Percentiles rank a stretch among this genome's conserved stretches.
phyloP scores from a whole-genome alignment of 1,140 invertebrate genomes.

The Uloborus diversus region DNA sequence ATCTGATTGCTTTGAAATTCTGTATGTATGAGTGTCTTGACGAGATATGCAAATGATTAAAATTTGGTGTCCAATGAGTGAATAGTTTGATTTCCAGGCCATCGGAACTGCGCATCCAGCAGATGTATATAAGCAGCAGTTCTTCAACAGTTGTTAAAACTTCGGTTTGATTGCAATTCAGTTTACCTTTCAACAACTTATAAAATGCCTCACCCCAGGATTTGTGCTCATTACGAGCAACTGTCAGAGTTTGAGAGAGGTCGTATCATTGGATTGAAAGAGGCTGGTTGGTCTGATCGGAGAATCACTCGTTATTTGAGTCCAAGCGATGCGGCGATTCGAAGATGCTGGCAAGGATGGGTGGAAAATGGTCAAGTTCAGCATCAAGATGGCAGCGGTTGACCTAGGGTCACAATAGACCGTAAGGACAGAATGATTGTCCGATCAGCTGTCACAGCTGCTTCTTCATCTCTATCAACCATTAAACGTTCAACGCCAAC shows the following conservation, averaged over 20 bases:
- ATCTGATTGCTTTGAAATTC: too few species aligned
- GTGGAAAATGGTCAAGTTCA: not conserved
- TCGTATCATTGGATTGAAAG: not conserved
- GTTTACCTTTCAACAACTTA: too few species aligned
- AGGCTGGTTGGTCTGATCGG: not conserved
- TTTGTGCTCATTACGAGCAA: not conserved
- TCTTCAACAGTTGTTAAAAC: too few species aligned
- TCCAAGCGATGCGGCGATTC: slow-evolving; percentile 1
- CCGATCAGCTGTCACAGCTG: not conserved
- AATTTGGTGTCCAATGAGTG: too few species aligned
- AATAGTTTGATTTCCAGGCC: too few species aligned
- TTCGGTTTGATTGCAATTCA: too few species aligned
- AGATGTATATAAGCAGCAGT: too few species aligned
- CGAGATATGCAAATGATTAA: too few species aligned
- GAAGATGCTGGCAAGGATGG: slow-evolving; percentile 22
- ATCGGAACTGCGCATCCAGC: too few species aligned
- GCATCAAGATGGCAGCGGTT: slow-evolving; percentile 1
- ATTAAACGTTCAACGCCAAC: not conserved
- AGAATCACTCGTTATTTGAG: slow-evolving; percentile 14
- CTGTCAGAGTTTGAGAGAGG: slow-evolving; percentile 28
- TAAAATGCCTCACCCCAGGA: not conserved
- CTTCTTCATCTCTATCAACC: not conserved
- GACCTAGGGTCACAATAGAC: not conserved
- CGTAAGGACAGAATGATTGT: not conserved
- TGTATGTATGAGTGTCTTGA: too few species aligned